Evolutionary conservation across 2,888 invertebrate genomes (phyloP).

Genomic region (Mantis religiosa): DNA sequence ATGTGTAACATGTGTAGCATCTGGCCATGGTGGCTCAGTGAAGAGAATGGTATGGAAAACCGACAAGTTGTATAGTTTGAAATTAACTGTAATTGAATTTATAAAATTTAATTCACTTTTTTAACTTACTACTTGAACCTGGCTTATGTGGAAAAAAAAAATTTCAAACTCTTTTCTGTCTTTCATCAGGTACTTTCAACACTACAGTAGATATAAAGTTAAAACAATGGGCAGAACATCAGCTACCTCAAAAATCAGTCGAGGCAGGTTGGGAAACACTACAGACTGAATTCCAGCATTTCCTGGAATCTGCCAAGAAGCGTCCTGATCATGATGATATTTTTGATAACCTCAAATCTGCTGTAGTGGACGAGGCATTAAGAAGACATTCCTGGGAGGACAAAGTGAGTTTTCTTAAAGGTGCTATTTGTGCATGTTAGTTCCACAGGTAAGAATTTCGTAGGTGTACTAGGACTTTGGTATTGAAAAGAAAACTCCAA

Average conservation of each 20-base stretch:
- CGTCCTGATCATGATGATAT: constrained; percentile 78
- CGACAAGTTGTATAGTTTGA: no score
- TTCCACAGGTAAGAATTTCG: no score
- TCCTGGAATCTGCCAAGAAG: constrained; percentile 61
- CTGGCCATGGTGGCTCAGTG: no score
- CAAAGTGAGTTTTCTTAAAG: constrained; percentile 55
- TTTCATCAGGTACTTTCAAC: constrained; percentile 68
- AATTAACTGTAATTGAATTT: no score
- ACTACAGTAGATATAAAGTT: constrained; percentile 91
- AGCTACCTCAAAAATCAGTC: constrained; percentile 79
- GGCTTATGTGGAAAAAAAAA: no score
- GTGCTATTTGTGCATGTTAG: not conserved
- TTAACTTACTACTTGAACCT: no score
- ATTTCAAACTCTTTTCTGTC: no score
- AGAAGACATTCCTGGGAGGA: constrained; percentile 90
- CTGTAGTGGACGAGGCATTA: constrained; percentile 85
- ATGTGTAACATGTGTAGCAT: no score
- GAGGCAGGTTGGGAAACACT: constrained; percentile 84
- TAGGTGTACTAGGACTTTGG: no score
- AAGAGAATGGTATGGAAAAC: no score
- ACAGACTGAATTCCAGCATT: constrained; percentile 65
- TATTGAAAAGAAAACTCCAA: no score
- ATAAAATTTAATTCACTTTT: no score
- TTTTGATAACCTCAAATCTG: constrained; percentile 82
- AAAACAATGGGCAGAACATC: constrained; percentile 92